Evolutionary conservation across 2,888 invertebrate genomes (phyloP).

Genomic region (Drosophila ustulata): DNA sequence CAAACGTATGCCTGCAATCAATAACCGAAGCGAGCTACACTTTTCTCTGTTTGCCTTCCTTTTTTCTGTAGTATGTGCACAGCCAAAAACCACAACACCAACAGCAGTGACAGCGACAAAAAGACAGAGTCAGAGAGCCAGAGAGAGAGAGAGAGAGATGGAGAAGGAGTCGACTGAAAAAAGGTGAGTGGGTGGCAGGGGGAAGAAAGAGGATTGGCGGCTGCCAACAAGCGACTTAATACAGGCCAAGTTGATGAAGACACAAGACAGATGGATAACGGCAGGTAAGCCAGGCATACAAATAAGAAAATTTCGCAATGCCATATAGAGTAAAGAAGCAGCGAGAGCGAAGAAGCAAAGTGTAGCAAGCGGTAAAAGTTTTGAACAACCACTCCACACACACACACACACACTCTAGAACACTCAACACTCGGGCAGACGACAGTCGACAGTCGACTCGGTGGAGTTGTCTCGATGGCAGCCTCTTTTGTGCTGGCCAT

Average conservation of each 20-base stretch:
- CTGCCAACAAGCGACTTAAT: conserved; percentile 75
- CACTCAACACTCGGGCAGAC: background rate
- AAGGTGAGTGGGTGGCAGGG: background rate
- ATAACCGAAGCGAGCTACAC: conserved; percentile 61
- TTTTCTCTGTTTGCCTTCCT: conserved; percentile 23
- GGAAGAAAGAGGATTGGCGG: conserved; percentile 10
- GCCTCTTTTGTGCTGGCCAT: conserved; percentile 64
- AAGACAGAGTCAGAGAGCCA: background rate
- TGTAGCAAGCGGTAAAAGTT: conserved; percentile 55
- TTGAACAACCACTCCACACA: conserved; percentile 55
- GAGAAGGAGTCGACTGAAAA: background rate
- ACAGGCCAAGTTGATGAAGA: conserved; percentile 78
- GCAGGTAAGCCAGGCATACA: conserved; percentile 76
- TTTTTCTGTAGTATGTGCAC: conserved; percentile 3
- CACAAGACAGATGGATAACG: conserved; percentile 79
- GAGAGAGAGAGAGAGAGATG: background rate
- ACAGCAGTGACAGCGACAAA: conserved; percentile 37
- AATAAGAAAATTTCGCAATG: conserved; percentile 71
- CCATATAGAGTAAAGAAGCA: conserved; percentile 19
- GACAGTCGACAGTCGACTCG: background rate
- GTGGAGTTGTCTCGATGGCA: conserved; percentile 26
- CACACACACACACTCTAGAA: background rate
- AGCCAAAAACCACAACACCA: conserved; percentile 39
- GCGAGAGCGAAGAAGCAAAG: background rate
- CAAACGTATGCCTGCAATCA: conserved; percentile 77